These are phyloP conservation scores for Microcaecilia unicolor DNA, from an alignment of 2,797 vertebrate genomes.

Conservation along the genomic window DNA sequence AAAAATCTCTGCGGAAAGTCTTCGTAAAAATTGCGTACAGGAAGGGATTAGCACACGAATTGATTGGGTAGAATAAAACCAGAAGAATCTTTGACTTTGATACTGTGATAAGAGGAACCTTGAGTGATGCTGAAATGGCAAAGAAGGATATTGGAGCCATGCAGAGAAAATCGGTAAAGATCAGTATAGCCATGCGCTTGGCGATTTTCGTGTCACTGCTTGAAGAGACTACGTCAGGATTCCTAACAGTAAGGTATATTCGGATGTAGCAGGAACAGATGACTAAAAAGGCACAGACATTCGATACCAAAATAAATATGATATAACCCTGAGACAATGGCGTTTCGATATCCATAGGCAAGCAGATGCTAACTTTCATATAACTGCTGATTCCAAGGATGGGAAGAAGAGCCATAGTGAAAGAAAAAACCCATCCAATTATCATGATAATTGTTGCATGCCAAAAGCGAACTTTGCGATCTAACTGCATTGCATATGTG, in stretches of 20 bases:
- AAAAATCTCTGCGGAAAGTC: constrained; percentile 86
- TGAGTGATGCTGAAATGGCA: constrained; percentile 84
- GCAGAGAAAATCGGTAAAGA: constrained; percentile 95
- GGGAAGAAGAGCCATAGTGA: constrained; percentile 70
- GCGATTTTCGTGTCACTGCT: constrained; percentile 81
- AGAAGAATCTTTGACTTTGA: constrained; percentile 89
- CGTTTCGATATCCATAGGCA: constrained; percentile 93
- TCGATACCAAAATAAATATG: constrained; percentile 75
- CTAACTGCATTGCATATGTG: constrained; percentile 81
- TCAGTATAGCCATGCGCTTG: constrained; percentile 88
- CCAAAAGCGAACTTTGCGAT: constrained; percentile 73
- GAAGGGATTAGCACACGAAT: constrained; percentile 93
- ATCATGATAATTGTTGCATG: constrained; percentile 75
- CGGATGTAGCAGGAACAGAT: constrained; percentile 83
- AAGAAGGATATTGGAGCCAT: constrained; percentile 97
- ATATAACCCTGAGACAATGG: constrained; percentile 71
- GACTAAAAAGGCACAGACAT: constrained; percentile 76
- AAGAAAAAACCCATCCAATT: constrained; percentile 79
- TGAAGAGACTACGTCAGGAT: constrained; percentile 67
- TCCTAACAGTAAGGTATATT: constrained; percentile 85
- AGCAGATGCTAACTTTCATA: constrained; percentile 91
- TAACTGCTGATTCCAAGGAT: constrained; percentile 87
- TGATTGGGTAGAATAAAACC: constrained; percentile 94
- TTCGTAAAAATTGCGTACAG: constrained; percentile 94
- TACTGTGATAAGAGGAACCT: constrained; percentile 85